Conservation (phyloP, 2,113 vertebrate species). For the Sus scrofa region T2T-Sscrofa CM000819.6:114437501-114438000, state of each 20-base stretch:
- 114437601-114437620: not conserved
- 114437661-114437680: not conserved
- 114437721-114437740: not conserved
- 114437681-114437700: not conserved
- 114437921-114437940: not conserved
- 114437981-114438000: not conserved
- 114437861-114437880: slow-evolving; percentile 46
- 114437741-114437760: not conserved
- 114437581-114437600: not conserved
- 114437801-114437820: not conserved
- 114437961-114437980: not conserved
- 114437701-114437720: not conserved
- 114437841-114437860: not conserved
- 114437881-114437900: not conserved
- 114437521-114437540: not conserved
- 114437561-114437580: not conserved
- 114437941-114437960: not conserved
- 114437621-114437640: not conserved
- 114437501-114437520: not conserved
- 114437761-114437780: not conserved
- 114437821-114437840: not conserved
- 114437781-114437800: not conserved
- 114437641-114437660: not conserved
- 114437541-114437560: not conserved
- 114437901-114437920: not conserved